Evolutionary conservation across 2,888 invertebrate species (phyloP).

Genomic region (Drosophila limbata): DNA sequence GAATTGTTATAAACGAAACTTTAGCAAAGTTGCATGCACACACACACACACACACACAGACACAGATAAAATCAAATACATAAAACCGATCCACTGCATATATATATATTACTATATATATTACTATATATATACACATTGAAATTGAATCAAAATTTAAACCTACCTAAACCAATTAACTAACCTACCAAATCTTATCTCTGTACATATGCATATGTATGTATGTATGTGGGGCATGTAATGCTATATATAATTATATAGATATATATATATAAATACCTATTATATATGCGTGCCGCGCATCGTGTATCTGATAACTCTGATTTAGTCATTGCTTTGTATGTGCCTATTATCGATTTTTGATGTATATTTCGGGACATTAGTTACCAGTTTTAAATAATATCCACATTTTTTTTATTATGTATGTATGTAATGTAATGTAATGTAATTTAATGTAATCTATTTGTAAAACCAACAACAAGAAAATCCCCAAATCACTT

Average conservation of each 20-base stretch:
- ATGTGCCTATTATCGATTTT: conserved; percentile 79
- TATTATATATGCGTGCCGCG: conserved; percentile 8
- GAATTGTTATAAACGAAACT: conserved; percentile 69
- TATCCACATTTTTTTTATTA: conserved; percentile 52
- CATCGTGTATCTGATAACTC: conserved; percentile 55
- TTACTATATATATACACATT: conserved; percentile 8
- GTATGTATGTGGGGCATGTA: conserved; percentile 29
- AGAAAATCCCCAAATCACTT: conserved; percentile 17
- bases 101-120: conserved; percentile 19
- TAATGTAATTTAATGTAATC: conserved; percentile 42
- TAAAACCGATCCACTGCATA: conserved; percentile 28
- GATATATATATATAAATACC: conserved; percentile 20
- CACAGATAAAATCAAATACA: conserved; percentile 17
- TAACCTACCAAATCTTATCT: conserved; percentile 24
- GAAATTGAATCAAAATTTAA: conserved; percentile 60
- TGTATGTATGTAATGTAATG: conserved; percentile 61
- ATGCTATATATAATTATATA: conserved; percentile 19
- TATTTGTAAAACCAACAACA: conserved; percentile 33
- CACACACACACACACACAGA: conserved; percentile 22
- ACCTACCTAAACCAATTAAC: conserved; percentile 43
- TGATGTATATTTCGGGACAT: conserved; percentile 69
- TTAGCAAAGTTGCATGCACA: conserved; percentile 49
- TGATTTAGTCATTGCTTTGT: conserved; percentile 80
- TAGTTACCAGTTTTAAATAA: conserved; percentile 65
- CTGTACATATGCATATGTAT: conserved; percentile 24